phyloP scores from a whole-genome alignment of 2,888 invertebrate species.

The Luperina nickerlii region DNA sequence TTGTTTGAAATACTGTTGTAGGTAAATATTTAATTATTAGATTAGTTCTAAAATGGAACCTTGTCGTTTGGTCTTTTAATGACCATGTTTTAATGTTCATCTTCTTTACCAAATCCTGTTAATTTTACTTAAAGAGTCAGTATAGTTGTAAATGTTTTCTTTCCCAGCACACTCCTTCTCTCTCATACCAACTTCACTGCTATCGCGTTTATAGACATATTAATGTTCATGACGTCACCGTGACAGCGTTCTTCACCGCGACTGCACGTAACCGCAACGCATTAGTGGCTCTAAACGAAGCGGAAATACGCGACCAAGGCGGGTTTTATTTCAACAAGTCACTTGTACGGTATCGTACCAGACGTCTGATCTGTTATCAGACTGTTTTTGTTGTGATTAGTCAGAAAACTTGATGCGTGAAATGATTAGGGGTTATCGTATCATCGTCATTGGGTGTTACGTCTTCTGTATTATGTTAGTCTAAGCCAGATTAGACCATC shows the following conservation, averaged over 20 bases:
- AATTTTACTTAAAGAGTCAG: background rate
- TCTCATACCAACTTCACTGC: constrained; percentile 1
- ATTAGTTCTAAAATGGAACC: background rate
- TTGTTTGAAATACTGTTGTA: constrained; percentile 3
- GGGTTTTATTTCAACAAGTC: constrained; percentile 45
- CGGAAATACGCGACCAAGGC: constrained; percentile 47
- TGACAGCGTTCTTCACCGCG: constrained; percentile 41
- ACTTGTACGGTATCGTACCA: constrained; percentile 12
- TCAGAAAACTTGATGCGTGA: constrained; percentile 3
- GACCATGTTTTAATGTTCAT: background rate
- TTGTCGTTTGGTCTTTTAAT: background rate
- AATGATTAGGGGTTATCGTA: constrained; percentile 14
- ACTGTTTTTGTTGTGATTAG: constrained; percentile 24
- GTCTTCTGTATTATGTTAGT: background rate
- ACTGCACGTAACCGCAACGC: constrained; percentile 59
- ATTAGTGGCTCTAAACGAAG: constrained; percentile 55
- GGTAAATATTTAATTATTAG: background rate
- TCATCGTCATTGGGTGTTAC: background rate
- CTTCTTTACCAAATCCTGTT: background rate
- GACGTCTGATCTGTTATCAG: constrained; percentile 13
- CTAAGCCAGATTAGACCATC: background rate
- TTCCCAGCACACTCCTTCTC: background rate
- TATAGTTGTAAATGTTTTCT: background rate
- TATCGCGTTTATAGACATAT: constrained; percentile 19
- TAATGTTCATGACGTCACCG: constrained; percentile 55